Evolutionary conservation across 2,113 vertebrate genomes (phyloP).

Genomic region (Tyto alba): DNA sequence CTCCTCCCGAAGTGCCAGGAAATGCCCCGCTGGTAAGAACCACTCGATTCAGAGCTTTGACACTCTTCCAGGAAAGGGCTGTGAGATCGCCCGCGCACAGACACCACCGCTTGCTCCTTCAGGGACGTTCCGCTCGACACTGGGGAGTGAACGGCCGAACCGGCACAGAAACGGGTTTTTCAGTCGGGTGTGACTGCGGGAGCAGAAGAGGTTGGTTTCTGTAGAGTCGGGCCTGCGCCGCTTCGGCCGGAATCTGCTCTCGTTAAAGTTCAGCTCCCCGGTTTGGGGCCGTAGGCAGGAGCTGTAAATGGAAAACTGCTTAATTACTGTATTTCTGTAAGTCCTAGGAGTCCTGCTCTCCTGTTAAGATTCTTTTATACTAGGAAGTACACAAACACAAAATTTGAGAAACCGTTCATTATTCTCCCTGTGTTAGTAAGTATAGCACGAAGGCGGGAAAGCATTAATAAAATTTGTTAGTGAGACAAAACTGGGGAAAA

Average conservation of each 20-base stretch:
- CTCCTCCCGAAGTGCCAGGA: not conserved
- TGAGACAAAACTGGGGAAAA: not conserved
- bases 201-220: too few relatives aligned
- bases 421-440: accelerated
- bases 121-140: not conserved
- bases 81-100: not conserved
- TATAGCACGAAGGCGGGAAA: not conserved
- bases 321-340: not conserved
- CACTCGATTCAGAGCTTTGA: accelerated
- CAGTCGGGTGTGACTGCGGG: accelerated
- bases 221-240: not conserved
- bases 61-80: not conserved
- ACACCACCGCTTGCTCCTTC: accelerated
- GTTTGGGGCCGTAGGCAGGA: not conserved
- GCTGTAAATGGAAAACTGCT: not conserved
- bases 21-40: accelerated
- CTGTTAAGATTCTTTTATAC: not conserved
- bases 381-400: not conserved
- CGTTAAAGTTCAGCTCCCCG: not conserved
- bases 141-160: too few relatives aligned
- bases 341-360: not conserved
- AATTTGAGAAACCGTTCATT: not conserved
- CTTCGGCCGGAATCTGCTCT: not conserved
- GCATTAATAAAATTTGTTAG: not conserved
- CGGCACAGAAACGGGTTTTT: too few relatives aligned